Conservation (phyloP, 2,113 vertebrate species). For the Ceyx cyanopectus region DNA sequence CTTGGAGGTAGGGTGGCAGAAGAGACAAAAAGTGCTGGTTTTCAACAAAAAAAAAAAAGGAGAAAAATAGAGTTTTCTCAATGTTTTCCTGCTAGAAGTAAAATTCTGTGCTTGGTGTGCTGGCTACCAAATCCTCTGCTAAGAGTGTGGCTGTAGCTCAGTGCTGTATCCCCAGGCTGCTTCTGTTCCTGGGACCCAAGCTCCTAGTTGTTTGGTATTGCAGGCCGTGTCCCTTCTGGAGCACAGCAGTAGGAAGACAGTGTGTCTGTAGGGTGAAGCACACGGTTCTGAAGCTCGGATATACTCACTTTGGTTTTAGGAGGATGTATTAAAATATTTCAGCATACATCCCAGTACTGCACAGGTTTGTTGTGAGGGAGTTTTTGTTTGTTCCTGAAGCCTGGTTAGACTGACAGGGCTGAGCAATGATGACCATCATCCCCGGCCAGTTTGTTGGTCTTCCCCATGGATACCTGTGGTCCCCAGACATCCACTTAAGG, state of each 20-base stretch:
- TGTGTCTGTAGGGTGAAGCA: neutral
- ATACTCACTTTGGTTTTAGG: neutral
- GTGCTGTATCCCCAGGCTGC: neutral
- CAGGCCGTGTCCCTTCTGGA: fast-evolving
- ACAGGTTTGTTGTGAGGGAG: neutral
- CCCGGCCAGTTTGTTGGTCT: neutral
- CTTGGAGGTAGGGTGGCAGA: neutral
- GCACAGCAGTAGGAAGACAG: neutral
- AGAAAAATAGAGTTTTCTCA: neutral
- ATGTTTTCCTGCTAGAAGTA: neutral
- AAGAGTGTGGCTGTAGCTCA: fast-evolving
- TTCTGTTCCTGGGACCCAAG: neutral
- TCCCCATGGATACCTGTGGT: neutral
- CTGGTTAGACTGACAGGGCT: neutral
- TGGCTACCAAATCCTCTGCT: neutral
- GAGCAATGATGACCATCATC: neutral
- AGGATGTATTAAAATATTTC: neutral
- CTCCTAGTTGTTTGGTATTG: neutral
- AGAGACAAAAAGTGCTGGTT: neutral
- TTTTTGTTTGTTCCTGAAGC: neutral
- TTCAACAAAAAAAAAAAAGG: neutral
- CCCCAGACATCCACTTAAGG: neutral
- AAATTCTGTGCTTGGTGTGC: neutral
- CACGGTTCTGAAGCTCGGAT: neutral
- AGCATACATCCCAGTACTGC: fast-evolving